phyloP scores from a whole-genome alignment of 2,888 invertebrate genomes.

The Lottia gigantea region DNA sequence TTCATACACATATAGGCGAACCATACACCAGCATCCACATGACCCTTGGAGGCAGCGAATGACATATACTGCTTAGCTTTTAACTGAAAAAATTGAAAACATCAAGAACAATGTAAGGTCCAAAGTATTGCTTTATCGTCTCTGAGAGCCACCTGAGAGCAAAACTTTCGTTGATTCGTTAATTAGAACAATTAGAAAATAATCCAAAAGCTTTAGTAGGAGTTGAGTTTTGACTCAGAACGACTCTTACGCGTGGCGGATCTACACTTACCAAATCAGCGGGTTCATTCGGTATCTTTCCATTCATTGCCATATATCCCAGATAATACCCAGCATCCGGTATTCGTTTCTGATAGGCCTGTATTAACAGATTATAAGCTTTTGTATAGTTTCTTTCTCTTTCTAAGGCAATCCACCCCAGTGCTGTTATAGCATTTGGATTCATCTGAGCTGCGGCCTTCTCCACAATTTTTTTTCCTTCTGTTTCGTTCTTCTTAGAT shows the following conservation, averaged over 20 bases:
- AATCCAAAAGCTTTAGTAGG: too few species aligned
- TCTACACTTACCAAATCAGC: slow-evolving; percentile 46
- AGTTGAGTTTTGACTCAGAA: too few species aligned
- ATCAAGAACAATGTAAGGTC: neutral
- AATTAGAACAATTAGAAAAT: too few species aligned
- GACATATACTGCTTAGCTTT: slow-evolving; percentile 53
- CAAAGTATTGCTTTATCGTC: neutral
- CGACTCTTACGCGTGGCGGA: too few species aligned
- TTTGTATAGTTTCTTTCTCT: slow-evolving; percentile 50
- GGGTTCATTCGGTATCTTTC: slow-evolving; percentile 46
- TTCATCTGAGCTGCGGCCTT: slow-evolving; percentile 60
- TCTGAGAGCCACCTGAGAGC: too few species aligned
- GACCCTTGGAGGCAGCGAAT: slow-evolving; percentile 53
- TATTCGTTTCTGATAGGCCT: slow-evolving; percentile 48
- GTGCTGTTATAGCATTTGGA: slow-evolving; percentile 57
- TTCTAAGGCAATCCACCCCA: slow-evolving; percentile 64
- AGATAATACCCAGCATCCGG: slow-evolving; percentile 62
- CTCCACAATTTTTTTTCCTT: slow-evolving; percentile 51
- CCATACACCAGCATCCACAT: slow-evolving; percentile 58
- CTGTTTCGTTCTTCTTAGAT: slow-evolving; percentile 50
- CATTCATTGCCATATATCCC: slow-evolving; percentile 57
- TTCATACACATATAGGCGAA: slow-evolving; percentile 55
- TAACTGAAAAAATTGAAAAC: slow-evolving; percentile 40
- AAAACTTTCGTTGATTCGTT: too few species aligned
- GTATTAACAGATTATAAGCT: slow-evolving; percentile 54